Evolutionary conservation across 2,888 invertebrate genomes (phyloP), one percentile per base, ranked within the genome.

Genomic region (Phania funesta): DNA sequence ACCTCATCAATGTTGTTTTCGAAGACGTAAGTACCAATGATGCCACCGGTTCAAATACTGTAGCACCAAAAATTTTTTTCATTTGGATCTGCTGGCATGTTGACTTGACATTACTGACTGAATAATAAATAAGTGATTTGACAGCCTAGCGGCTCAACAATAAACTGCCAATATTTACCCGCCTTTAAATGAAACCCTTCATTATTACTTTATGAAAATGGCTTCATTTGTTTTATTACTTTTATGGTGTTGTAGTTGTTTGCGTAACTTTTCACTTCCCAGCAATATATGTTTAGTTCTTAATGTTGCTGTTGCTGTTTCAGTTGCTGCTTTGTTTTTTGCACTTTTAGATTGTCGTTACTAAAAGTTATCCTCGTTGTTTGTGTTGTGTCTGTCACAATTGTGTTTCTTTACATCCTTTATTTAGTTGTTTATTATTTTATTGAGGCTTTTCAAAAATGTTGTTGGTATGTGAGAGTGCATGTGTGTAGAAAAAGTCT

Each of bases 191-290:
- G n/a, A n/a, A n/a, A n/a, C n/a, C n/a, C n/a, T n/a, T n/a, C n/a
- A 22, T 70, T 58, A 70, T 35, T 44, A 46, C 52, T 44, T 68
- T 18, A 68, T 26, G 67, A 52, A 68, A 60, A 76, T 76, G 60
- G 41, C 52, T 68, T 76, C 52, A 76, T 76, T 76, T 68, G 67
- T 76, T 32, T 60, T 67, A n/a, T 24, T 65, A 1, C 18, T 52
- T 35, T 18, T n/a, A 60, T 38, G 11, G 0, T 16, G 16, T 46
- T 68, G 58, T n/a, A n/a, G n/a, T 52, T 67, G 73, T 38, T 41
- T 68, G 54, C 44, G 60, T 76, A 80, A 76, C 75, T 70, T 76
- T 71, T 80, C 80, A 80, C 58, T 81, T 73, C 65, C 62, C 73
- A 81, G 62, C 67, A 60, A 74, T 68, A 62, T 58, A 56, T 50